These are phyloP conservation scores for Chloebia gouldiae DNA, from an alignment of 2,113 vertebrate species.

Conservation along the genomic window DNA sequence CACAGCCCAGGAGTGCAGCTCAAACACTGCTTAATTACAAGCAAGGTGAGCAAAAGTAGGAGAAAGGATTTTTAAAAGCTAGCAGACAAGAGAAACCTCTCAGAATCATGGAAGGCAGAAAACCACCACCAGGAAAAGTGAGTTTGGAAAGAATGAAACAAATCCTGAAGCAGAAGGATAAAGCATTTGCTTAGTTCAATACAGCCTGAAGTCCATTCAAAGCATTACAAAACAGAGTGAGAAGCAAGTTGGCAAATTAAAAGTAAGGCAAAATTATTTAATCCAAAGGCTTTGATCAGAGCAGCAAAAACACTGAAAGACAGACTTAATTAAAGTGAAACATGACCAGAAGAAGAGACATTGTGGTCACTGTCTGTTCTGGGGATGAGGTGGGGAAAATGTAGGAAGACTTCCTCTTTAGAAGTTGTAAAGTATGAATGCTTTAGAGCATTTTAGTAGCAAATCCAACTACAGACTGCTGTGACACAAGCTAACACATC, in stretches of 20 bases:
- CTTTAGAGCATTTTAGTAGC: neutral
- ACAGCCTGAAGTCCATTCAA: neutral
- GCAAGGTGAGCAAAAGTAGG: neutral
- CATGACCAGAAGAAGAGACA: neutral
- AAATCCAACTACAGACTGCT: neutral
- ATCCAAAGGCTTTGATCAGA: neutral
- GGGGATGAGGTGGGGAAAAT: neutral
- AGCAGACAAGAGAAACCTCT: neutral
- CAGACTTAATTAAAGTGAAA: neutral
- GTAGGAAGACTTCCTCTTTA: neutral
- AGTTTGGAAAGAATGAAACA: neutral
- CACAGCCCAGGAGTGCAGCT: neutral
- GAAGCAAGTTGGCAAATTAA: neutral
- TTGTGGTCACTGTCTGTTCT: neutral
- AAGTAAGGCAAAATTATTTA: neutral
- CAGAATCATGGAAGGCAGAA: neutral
- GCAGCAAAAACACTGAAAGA: neutral
- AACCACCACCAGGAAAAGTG: neutral
- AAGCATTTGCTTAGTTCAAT: neutral
- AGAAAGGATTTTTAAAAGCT: neutral
- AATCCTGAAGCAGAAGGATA: neutral
- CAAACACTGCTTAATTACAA: neutral
- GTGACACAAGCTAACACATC: neutral
- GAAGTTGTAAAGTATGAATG: neutral
- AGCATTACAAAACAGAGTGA: neutral